Conservation (phyloP, 23 tunicate species). For the Styela plicata region DNA sequence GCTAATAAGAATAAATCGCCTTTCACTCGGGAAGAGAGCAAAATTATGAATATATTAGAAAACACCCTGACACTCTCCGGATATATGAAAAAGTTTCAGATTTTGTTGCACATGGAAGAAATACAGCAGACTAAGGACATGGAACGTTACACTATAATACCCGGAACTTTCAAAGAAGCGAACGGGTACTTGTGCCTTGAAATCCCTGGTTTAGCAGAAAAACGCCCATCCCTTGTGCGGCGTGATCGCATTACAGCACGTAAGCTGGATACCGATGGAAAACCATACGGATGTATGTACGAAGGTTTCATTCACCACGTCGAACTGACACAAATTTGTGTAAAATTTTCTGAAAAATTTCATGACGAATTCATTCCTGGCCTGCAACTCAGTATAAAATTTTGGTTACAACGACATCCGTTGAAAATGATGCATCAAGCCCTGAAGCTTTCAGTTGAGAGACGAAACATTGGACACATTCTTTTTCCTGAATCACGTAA, state of each 20-base stretch:
- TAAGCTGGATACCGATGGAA: background rate
- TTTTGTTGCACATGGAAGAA: conserved; percentile 4
- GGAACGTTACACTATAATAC: background rate
- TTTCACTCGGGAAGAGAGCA: no score
- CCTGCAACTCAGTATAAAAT: conserved; percentile 34
- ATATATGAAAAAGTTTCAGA: background rate
- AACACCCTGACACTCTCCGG: no score
- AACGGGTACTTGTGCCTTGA: conserved; percentile 21
- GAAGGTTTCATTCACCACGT: conserved; percentile 49
- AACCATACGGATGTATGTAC: background rate
- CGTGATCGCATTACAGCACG: conserved; percentile 37
- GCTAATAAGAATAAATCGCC: no score
- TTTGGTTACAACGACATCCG: conserved; percentile 45
- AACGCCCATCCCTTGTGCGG: conserved; percentile 44
- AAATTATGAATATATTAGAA: no score
- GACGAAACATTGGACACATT: background rate
- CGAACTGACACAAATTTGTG: background rate
- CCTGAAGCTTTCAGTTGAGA: background rate
- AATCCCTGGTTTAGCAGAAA: conserved; percentile 43
- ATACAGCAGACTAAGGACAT: background rate
- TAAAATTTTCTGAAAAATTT: conserved; percentile 38
- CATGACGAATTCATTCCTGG: background rate
- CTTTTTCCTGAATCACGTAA: conserved; percentile 28
- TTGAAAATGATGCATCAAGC: conserved; percentile 53
- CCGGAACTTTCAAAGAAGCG: background rate